Conservation (phyloP, 2,113 vertebrate species). For the Peucedramus taeniatus region DNA sequence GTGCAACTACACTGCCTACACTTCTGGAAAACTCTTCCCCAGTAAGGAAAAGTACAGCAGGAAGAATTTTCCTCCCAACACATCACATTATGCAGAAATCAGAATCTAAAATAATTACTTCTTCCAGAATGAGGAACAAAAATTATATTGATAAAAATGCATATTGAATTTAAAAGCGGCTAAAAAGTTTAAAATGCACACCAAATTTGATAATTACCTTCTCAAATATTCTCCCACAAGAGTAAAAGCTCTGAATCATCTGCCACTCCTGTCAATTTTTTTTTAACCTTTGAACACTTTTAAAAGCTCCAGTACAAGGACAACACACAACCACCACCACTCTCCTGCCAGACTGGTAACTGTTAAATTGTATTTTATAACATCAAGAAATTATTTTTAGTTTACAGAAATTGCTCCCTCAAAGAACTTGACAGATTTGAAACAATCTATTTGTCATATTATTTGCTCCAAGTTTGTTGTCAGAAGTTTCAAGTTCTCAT, state of each 20-base stretch:
- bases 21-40: neutral
- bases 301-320: neutral
- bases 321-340: neutral
- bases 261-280: neutral
- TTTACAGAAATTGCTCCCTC: neutral
- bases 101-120: neutral
- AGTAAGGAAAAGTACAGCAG: neutral
- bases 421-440: neutral
- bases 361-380: neutral
- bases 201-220: neutral
- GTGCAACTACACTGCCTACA: accelerated
- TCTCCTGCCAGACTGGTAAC: neutral
- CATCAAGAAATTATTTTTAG: neutral
- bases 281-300: neutral
- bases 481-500: neutral
- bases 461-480: neutral
- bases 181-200: neutral
- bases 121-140: neutral
- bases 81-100: neutral
- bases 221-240: neutral
- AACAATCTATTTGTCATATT: neutral
- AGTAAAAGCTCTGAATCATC: neutral
- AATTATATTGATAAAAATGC: neutral
- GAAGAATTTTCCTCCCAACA: neutral
- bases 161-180: neutral